These are phyloP conservation scores for Phataginus tricuspis DNA, from an alignment of 2,797 vertebrate genomes.

Conservation along the genomic window DNA sequence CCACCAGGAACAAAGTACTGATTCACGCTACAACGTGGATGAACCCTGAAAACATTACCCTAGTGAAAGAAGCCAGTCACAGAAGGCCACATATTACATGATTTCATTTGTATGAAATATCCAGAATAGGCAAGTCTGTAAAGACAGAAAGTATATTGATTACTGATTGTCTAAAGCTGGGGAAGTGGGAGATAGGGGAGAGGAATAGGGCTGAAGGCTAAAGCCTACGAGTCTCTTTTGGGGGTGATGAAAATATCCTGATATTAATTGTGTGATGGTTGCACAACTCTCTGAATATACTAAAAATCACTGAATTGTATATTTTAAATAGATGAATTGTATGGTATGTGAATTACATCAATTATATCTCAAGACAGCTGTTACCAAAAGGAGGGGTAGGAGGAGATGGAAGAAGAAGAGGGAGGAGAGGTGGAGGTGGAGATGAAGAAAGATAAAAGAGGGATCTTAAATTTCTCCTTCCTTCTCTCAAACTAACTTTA, in stretches of 20 bases:
- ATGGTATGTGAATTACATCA: neutral
- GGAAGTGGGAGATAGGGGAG: neutral
- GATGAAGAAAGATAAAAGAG: neutral
- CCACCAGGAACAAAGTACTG: neutral
- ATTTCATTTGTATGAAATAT: neutral
- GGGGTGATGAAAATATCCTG: neutral
- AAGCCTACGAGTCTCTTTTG: neutral
- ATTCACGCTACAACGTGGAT: fast-evolving
- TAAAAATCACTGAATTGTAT: neutral
- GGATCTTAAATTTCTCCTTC: neutral
- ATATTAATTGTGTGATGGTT: neutral
- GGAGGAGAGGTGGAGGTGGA: neutral
- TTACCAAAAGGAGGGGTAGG: neutral
- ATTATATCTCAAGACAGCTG: neutral
- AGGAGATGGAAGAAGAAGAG: too few species aligned
- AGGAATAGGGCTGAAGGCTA: neutral
- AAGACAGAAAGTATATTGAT: neutral
- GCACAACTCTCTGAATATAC: neutral
- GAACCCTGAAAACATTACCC: neutral
- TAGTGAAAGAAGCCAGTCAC: neutral
- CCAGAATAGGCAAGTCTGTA: neutral
- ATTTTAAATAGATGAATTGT: neutral
- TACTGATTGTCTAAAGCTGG: neutral
- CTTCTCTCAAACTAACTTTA: neutral
- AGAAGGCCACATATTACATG: neutral